These are phyloP conservation scores for Drosophila elegans DNA, from an alignment of 1,140 invertebrate species.

Conservation along the genomic window DNA sequence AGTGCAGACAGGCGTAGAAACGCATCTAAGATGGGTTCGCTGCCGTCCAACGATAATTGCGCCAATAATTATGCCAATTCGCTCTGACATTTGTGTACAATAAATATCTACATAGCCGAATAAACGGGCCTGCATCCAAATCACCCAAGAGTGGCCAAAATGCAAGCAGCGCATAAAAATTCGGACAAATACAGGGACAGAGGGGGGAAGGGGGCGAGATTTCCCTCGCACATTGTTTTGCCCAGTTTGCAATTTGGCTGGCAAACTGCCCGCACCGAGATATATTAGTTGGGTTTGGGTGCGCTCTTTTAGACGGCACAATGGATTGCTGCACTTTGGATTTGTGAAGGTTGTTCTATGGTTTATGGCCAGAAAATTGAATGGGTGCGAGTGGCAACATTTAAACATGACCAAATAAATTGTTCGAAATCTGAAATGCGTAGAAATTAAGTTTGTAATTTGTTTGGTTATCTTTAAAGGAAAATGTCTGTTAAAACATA, in stretches of 20 bases:
- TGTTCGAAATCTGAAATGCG: not conserved
- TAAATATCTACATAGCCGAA: slow-evolving; percentile 51
- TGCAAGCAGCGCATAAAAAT: slow-evolving; percentile 56
- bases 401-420: slow-evolving; percentile 27
- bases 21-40: slow-evolving; percentile 40
- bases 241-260: slow-evolving; percentile 45
- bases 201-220: not conserved
- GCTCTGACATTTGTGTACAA: slow-evolving; percentile 63
- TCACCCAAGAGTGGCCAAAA: slow-evolving; percentile 46
- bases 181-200: slow-evolving; percentile 21
- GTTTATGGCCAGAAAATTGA: slow-evolving; percentile 43
- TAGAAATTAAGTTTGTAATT: not conserved
- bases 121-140: slow-evolving; percentile 35
- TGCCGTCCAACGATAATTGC: slow-evolving; percentile 57
- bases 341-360: slow-evolving; percentile 44
- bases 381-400: slow-evolving; percentile 18
- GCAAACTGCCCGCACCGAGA: slow-evolving; percentile 46
- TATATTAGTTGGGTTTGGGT: slow-evolving; percentile 27
- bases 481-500: not conserved
- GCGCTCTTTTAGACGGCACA: slow-evolving; percentile 25
- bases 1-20: slow-evolving; percentile 72
- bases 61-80: slow-evolving; percentile 78
- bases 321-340: slow-evolving; percentile 48
- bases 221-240: slow-evolving; percentile 36
- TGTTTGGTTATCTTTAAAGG: not conserved